Conservation (phyloP, 2,797 vertebrate species). For the Clamator glandarius region DNA sequence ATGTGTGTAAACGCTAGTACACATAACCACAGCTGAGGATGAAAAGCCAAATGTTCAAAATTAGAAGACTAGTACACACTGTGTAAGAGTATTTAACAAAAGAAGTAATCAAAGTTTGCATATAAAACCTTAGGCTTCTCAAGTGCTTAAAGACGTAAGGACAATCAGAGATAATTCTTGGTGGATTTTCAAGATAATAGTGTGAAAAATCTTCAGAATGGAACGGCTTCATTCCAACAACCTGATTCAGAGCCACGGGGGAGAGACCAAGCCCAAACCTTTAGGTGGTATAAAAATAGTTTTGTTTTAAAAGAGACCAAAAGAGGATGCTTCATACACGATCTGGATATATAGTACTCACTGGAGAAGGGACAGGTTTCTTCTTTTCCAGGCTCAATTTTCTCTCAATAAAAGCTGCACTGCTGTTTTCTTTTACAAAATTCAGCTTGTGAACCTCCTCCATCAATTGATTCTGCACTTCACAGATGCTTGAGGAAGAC, state of each 20-base stretch:
- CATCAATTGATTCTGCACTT: constrained; percentile 90
- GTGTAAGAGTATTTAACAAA: not conserved
- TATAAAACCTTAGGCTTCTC: not conserved
- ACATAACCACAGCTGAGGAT: not conserved
- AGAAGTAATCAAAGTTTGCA: not conserved
- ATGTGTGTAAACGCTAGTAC: not conserved
- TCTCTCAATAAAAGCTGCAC: constrained; percentile 88
- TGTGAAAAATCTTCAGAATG: not conserved
- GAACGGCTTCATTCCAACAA: not conserved
- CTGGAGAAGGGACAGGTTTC: constrained; percentile 67
- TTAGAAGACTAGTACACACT: not conserved
- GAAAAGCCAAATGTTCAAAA: not conserved
- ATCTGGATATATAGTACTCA: constrained; percentile 52
- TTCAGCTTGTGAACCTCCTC: constrained; percentile 89
- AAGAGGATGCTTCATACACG: not conserved
- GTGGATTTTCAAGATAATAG: not conserved
- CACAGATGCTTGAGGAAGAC: constrained; percentile 85
- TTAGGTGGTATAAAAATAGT: not conserved
- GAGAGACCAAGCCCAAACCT: not conserved
- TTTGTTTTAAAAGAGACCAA: not conserved
- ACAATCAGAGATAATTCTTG: not conserved
- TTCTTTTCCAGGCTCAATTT: constrained; percentile 95
- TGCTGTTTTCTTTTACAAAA: constrained; percentile 89
- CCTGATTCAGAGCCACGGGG: not conserved
- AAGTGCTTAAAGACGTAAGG: not conserved